Percentiles rank a stretch among this genome's conserved stretches.
Evolutionary conservation across 30 jellyfish, hydroid and myxozoan genomes (phyloP).

Genomic region (Turritopsis rubra): DNA sequence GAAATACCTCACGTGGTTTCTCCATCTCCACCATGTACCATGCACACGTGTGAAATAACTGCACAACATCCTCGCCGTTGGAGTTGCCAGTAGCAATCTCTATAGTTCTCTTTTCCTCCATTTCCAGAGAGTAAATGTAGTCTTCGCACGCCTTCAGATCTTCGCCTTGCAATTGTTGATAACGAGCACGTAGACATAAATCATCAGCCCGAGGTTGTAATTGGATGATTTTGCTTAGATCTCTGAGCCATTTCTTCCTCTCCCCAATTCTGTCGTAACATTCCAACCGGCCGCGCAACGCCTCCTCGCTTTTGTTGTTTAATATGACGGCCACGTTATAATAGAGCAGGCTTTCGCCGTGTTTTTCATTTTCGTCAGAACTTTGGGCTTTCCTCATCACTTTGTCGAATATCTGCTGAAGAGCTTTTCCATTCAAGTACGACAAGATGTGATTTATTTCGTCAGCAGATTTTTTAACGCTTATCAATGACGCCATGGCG

Average conservation of each 20-base stretch:
- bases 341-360: conserved; percentile 42
- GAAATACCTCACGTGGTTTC: conserved; percentile 37
- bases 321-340: conserved; percentile 42
- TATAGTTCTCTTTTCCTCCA: conserved; percentile 52
- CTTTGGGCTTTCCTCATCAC: conserved; percentile 34
- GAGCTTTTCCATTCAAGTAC: neutral
- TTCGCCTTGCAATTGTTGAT: conserved; percentile 39
- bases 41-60: conserved; percentile 62
- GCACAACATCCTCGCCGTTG: conserved; percentile 33
- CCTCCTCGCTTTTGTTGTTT: conserved; percentile 35
- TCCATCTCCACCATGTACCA: conserved; percentile 46
- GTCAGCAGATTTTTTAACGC: neutral
- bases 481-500: neutral
- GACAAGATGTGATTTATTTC: conserved; percentile 3
- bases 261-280: conserved; percentile 34
- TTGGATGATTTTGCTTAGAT: conserved; percentile 34
- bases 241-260: conserved; percentile 43
- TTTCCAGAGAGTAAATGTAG: conserved; percentile 47
- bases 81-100: conserved; percentile 41
- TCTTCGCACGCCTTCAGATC: conserved; percentile 68
- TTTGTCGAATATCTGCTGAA: neutral
- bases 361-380: conserved; percentile 27
- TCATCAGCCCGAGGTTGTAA: conserved; percentile 40
- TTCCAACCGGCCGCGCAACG: conserved; percentile 44
- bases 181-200: conserved; percentile 50